Conservation (phyloP, 2,797 vertebrate species). For the Todus mexicanus region DNA sequence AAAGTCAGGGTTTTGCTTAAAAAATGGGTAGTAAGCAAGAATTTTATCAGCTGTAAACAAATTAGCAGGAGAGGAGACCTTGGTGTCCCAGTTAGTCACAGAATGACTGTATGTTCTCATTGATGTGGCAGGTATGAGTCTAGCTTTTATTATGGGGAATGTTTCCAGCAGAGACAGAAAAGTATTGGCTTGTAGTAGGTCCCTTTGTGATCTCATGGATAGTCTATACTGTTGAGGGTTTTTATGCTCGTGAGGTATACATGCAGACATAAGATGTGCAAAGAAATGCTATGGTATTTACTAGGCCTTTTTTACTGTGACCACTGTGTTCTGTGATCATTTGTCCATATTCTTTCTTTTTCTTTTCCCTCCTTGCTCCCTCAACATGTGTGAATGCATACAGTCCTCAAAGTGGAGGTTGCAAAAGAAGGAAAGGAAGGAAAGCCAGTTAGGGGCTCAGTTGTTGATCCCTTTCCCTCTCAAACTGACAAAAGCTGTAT, state of each 20-base stretch:
- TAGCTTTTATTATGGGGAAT: neutral
- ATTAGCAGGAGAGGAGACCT: neutral
- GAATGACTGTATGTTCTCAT: neutral
- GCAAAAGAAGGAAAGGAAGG: neutral
- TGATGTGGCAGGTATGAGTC: neutral
- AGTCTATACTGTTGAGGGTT: neutral
- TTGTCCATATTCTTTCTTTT: neutral
- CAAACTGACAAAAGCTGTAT: neutral
- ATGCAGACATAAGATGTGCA: neutral
- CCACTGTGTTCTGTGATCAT: accelerated
- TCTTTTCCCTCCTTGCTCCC: neutral
- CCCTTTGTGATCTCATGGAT: neutral
- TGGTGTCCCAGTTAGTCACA: conserved; percentile 21
- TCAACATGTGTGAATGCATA: accelerated
- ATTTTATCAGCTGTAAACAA: neutral
- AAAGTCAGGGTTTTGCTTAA: neutral
- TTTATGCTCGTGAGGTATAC: neutral
- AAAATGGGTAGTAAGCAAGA: neutral
- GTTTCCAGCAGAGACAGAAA: conserved; percentile 4
- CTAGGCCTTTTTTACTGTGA: neutral
- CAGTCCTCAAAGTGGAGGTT: neutral
- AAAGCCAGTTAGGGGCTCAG: neutral
- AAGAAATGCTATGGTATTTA: neutral
- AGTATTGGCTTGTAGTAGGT: neutral
- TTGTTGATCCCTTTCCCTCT: neutral